Percentiles rank a stretch among this genome's conserved stretches.
Conservation (phyloP, 2,797 vertebrate genomes). For the Eidolon dupreanum region DNA sequence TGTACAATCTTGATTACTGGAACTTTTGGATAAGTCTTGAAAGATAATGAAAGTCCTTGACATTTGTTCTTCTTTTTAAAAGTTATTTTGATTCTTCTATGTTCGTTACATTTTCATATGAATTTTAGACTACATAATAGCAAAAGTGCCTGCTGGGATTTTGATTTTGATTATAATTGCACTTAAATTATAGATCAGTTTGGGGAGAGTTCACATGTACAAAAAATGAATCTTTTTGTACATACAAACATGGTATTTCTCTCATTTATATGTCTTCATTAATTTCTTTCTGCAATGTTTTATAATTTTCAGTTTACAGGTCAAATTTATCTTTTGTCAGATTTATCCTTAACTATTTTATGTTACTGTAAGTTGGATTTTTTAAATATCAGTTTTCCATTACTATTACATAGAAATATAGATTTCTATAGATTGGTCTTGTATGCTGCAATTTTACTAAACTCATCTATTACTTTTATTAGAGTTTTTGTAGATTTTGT, state of each 20-base stretch:
- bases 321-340: background rate
- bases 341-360: background rate
- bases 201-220: background rate
- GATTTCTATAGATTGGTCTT: background rate
- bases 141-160: background rate
- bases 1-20: background rate
- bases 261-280: background rate
- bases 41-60: background rate
- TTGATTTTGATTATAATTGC: background rate
- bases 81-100: background rate
- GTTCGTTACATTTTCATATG: background rate
- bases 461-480: background rate
- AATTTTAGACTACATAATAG: background rate
- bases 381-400: background rate
- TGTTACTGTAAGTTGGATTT: background rate
- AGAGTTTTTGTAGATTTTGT: background rate
- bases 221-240: conserved; percentile 15
- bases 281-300: conserved; percentile 26
- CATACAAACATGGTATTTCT: background rate
- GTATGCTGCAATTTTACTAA: background rate
- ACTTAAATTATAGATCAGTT: background rate
- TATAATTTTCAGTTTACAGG: background rate
- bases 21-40: background rate
- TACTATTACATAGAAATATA: background rate
- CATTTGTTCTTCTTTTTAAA: background rate